phyloP scores from a whole-genome alignment of 2,888 invertebrate species.

The Gymnocheta viridis region DNA sequence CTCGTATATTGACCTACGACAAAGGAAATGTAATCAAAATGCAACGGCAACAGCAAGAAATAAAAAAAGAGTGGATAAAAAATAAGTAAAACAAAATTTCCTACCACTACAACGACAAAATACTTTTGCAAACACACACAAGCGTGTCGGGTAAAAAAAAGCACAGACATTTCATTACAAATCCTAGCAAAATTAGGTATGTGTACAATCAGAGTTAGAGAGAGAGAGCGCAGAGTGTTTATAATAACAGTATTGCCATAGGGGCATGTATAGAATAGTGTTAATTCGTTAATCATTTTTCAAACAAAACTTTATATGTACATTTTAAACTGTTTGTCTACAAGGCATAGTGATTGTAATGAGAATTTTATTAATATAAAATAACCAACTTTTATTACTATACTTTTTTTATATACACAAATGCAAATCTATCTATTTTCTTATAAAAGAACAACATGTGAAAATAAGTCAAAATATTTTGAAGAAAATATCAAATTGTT shows the following conservation, averaged over 20 bases:
- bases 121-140: constrained; percentile 3
- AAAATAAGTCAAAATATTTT: too few relatives aligned
- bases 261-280: neutral
- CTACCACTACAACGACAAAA: constrained; percentile 51
- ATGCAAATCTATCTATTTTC: neutral
- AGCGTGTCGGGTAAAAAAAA: constrained; percentile 19
- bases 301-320: too few relatives aligned
- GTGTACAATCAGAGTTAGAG: neutral
- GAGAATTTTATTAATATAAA: neutral
- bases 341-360: neutral
- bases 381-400: too few relatives aligned
- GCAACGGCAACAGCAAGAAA: constrained; percentile 70
- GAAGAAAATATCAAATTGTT: too few relatives aligned
- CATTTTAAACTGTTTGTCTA: too few relatives aligned
- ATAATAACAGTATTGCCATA: constrained; percentile 24
- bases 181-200: constrained; percentile 40
- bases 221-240: neutral
- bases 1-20: constrained; percentile 79
- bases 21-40: constrained; percentile 81
- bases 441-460: too few relatives aligned
- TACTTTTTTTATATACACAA: too few relatives aligned
- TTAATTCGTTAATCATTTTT: neutral
- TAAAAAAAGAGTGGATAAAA: constrained; percentile 13
- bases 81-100: constrained; percentile 50
- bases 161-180: constrained; percentile 29